A percentile compares a stretch with the other conserved stretches of the same genome.
phyloP scores from a whole-genome alignment of 2,888 invertebrate genomes.

The Lycocerus yunnanus region DNA sequence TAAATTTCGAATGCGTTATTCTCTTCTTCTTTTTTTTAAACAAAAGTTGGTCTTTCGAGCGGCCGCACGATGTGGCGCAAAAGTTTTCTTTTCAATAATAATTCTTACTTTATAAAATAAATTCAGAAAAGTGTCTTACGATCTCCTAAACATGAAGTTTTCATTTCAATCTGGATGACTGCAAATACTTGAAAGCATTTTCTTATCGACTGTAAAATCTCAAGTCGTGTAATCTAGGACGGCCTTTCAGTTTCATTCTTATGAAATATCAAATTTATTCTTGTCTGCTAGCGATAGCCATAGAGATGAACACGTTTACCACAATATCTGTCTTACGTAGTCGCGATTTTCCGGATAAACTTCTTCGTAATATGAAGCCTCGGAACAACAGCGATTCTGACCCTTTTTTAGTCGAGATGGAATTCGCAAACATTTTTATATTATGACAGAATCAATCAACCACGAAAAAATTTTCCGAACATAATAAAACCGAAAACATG shows the following conservation, averaged over 20 bases:
- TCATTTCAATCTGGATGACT: slow-evolving; percentile 15
- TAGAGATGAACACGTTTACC: slow-evolving; percentile 20
- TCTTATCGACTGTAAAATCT: slow-evolving; percentile 20
- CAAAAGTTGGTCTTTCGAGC: too few species aligned
- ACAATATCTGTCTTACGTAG: slow-evolving; percentile 23
- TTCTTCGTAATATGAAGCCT: slow-evolving; percentile 10
- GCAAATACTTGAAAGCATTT: slow-evolving; percentile 11
- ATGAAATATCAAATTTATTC: slow-evolving; percentile 18
- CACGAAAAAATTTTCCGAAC: background rate
- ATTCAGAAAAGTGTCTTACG: background rate
- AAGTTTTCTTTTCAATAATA: too few species aligned
- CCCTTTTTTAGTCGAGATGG: background rate
- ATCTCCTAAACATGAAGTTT: slow-evolving; percentile 4
- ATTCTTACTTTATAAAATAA: background rate
- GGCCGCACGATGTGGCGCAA: too few species aligned
- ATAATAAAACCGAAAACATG: background rate
- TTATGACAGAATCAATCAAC: background rate
- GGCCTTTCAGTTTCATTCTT: slow-evolving; percentile 17
- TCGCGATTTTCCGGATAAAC: slow-evolving; percentile 16
- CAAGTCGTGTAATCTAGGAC: slow-evolving; percentile 14
- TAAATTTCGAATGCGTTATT: background rate
- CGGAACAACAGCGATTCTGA: slow-evolving; percentile 1
- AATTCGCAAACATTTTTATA: background rate
- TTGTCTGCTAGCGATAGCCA: slow-evolving; percentile 18
- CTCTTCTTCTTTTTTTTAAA: background rate